A percentile compares a stretch with the other conserved stretches of the same genome.
These are phyloP conservation scores for Cyclophora albipunctata DNA, from an alignment of 2,888 invertebrate species.

Conservation along the genomic window DNA sequence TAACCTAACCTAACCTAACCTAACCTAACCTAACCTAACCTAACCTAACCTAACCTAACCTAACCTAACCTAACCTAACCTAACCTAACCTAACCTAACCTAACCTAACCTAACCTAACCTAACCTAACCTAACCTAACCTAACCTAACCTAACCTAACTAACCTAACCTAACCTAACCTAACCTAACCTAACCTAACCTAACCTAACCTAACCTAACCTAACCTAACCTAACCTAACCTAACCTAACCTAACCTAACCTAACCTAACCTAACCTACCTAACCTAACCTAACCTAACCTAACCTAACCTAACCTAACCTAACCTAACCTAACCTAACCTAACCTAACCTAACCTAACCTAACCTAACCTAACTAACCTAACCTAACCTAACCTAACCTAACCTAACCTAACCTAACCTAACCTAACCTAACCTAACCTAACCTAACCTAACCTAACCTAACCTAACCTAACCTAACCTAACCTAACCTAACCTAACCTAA, in stretches of 20 bases:
- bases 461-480: constrained; percentile 3
- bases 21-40: constrained; percentile 9
- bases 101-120: constrained; percentile 8
- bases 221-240: constrained; percentile 12
- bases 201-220: constrained; percentile 11
- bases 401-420: constrained; percentile 1
- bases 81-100: constrained; percentile 7
- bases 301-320: constrained; percentile 5
- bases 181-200: constrained; percentile 11
- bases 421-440: constrained; percentile 1
- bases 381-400: constrained; percentile 2
- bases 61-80: constrained; percentile 2
- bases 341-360: constrained; percentile 8
- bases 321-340: constrained; percentile 8
- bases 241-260: constrained; percentile 9
- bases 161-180: constrained; percentile 10
- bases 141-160: constrained; percentile 9
- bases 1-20: constrained; percentile 9
- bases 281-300: constrained; percentile 7
- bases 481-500: constrained; percentile 2
- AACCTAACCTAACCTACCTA: constrained; percentile 4
- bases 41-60: constrained; percentile 9
- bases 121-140: constrained; percentile 9
- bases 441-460: constrained; percentile 1
- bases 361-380: constrained; percentile 8